These are phyloP conservation scores for Clavelina lepadiformis DNA, from an alignment of 23 tunicate genomes.

Conservation along the genomic window DNA sequence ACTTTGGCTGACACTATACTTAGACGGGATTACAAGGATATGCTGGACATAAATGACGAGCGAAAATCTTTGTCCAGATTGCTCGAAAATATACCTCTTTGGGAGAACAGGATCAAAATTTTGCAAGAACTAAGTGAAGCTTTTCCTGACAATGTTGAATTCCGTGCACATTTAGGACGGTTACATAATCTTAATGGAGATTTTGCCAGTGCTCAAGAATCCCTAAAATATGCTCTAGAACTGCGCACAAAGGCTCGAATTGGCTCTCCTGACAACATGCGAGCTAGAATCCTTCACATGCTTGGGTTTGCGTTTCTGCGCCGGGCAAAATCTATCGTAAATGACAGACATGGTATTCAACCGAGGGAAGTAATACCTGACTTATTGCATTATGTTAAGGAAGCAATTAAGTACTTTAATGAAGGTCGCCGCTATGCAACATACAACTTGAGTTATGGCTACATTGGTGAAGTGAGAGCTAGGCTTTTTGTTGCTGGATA, in stretches of 20 bases:
- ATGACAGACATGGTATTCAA: too few species aligned
- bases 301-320: slow-evolving; percentile 32
- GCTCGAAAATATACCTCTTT: slow-evolving; percentile 17
- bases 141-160: slow-evolving; percentile 44
- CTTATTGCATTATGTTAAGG: neutral
- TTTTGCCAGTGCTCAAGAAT: slow-evolving; percentile 26
- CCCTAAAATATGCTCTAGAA: slow-evolving; percentile 23
- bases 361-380: neutral
- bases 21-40: slow-evolving; percentile 16
- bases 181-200: slow-evolving; percentile 9
- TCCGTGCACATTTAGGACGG: slow-evolving; percentile 62
- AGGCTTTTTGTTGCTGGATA: slow-evolving; percentile 40
- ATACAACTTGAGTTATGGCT: slow-evolving; percentile 36
- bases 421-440: slow-evolving; percentile 16
- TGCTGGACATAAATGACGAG: slow-evolving; percentile 4
- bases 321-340: slow-evolving; percentile 8
- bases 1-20: slow-evolving; percentile 25
- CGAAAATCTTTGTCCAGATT: slow-evolving; percentile 7
- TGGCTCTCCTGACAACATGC: slow-evolving; percentile 27
- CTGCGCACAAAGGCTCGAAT: slow-evolving; percentile 15
- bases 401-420: slow-evolving; percentile 37
- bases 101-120: slow-evolving; percentile 13
- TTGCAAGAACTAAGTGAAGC: slow-evolving; percentile 20
- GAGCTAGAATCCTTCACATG: slow-evolving; percentile 51
- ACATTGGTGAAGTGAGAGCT: slow-evolving; percentile 49